Conservation (phyloP, 2,888 invertebrate genomes). For the Zonitis immaculata region DNA sequence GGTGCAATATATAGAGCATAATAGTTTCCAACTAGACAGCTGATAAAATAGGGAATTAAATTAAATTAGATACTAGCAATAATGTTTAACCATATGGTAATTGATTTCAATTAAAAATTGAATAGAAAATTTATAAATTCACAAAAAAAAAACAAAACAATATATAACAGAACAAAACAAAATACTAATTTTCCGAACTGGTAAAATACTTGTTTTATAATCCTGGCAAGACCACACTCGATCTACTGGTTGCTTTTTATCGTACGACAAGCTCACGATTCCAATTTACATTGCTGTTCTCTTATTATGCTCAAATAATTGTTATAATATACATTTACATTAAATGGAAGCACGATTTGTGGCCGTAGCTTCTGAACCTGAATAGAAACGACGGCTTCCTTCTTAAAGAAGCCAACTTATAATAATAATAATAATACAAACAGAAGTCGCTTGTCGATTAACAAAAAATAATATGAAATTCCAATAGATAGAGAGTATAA, state of each 20-base stretch:
- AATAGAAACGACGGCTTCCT: constrained; percentile 11
- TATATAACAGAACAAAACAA: neutral
- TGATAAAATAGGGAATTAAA: constrained; percentile 7
- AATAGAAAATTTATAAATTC: neutral
- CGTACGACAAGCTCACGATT: constrained; percentile 28
- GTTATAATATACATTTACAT: constrained; percentile 36
- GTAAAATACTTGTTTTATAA: neutral
- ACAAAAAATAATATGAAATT: too few species aligned
- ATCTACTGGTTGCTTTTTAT: constrained; percentile 16
- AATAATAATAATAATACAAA: neutral
- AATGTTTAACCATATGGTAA: constrained; percentile 26
- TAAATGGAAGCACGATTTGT: constrained; percentile 33
- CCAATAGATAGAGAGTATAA: too few species aligned
- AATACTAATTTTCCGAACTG: neutral
- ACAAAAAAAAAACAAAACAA: too few species aligned
- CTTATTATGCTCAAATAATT: constrained; percentile 36
- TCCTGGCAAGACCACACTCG: constrained; percentile 23
- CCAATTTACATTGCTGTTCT: constrained; percentile 33
- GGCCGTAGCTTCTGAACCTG: constrained; percentile 22
- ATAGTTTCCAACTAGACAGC: neutral
- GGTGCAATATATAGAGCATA: neutral
- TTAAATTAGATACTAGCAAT: constrained; percentile 16
- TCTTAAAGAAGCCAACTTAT: constrained; percentile 6
- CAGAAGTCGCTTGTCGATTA: neutral
- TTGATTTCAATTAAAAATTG: constrained; percentile 1